A percentile compares a stretch with the other conserved stretches of the same genome.
Evolutionary conservation across 2,113 vertebrate genomes (phyloP).

Genomic region (Thalassoma bifasciatum): DNA sequence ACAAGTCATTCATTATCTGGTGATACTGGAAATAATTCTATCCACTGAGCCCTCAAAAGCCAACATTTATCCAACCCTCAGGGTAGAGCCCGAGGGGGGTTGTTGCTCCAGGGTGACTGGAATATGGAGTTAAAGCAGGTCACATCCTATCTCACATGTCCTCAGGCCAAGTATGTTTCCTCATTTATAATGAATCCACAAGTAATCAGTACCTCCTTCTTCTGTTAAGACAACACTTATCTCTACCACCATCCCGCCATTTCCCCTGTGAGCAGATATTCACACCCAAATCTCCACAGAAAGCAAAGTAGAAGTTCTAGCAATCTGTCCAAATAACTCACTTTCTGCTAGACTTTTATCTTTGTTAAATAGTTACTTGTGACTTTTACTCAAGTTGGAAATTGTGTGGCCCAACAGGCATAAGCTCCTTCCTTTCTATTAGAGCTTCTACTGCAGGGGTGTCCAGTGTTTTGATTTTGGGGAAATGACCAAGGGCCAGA

Average conservation of each 20-base stretch:
- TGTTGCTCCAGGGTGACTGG: constrained; percentile 44
- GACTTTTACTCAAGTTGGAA: no score
- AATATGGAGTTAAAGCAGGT: constrained; percentile 59
- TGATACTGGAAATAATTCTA: constrained; percentile 59
- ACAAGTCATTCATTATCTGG: constrained; percentile 63
- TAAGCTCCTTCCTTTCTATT: no score
- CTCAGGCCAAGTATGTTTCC: constrained; percentile 51
- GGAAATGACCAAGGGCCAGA: no score
- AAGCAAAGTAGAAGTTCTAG: constrained; percentile 31
- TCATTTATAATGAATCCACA: constrained; percentile 37
- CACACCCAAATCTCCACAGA: constrained; percentile 41
- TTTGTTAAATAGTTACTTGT: no score
- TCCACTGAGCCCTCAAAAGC: constrained; percentile 64
- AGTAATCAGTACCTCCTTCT: constrained; percentile 14
- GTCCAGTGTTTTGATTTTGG: no score
- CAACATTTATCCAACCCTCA: constrained; percentile 70
- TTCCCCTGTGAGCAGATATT: constrained; percentile 38
- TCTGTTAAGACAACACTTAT: constrained; percentile 26
- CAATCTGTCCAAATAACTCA: no score
- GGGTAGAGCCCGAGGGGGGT: constrained; percentile 54
- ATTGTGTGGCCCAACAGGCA: no score
- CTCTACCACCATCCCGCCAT: background rate
- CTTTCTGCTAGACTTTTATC: no score
- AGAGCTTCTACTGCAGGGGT: no score
- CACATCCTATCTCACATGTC: constrained; percentile 62